Conservation (phyloP, 1,140 invertebrate genomes). For the Spodoptera frugiperda region DNA sequence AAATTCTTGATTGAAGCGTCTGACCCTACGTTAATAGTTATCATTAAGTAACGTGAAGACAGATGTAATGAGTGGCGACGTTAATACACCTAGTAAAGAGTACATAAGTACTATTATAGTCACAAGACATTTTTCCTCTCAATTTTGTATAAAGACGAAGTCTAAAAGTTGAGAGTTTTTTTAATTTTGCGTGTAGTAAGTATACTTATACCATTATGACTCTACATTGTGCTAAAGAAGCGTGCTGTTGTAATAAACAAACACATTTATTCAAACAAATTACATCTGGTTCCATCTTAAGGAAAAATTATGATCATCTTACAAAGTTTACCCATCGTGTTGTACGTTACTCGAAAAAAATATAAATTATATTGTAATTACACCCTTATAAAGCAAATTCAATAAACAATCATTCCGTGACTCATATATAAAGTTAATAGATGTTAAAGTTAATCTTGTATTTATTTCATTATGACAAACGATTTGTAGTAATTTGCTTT, state of each 20-base stretch:
- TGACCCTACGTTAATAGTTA: slow-evolving; percentile 34
- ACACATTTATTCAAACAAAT: neutral
- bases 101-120: no score
- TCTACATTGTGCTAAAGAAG: neutral
- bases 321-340: slow-evolving; percentile 16
- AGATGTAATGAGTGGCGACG: slow-evolving; percentile 18
- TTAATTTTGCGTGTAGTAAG: no score
- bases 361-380: slow-evolving; percentile 14
- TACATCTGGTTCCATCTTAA: neutral
- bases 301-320: slow-evolving; percentile 13
- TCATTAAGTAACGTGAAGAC: slow-evolving; percentile 9
- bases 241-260: neutral
- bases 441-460: slow-evolving; percentile 21
- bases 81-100: neutral
- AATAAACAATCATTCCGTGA: slow-evolving; percentile 27
- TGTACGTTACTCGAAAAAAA: slow-evolving; percentile 1
- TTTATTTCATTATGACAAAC: slow-evolving; percentile 23
- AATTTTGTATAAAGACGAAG: no score
- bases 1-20: slow-evolving; percentile 41
- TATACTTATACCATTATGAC: no score
- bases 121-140: no score
- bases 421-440: slow-evolving; percentile 32
- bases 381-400: slow-evolving; percentile 28
- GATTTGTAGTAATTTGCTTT: slow-evolving; percentile 12
- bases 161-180: no score